phyloP scores from a whole-genome alignment of 1,140 invertebrate genomes.

The Brachionus angularis region DNA sequence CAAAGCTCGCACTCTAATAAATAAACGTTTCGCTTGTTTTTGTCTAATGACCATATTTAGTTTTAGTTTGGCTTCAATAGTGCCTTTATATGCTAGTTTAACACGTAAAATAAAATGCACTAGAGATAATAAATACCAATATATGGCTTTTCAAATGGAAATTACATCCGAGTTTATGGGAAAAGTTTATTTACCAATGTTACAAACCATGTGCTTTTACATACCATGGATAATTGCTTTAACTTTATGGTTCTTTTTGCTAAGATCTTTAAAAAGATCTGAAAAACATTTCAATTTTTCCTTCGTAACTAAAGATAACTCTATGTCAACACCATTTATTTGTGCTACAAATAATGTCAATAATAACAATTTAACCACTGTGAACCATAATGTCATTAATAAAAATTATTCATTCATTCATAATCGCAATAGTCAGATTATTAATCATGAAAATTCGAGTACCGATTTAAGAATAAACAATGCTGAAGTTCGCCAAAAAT shows the following conservation, averaged over 20 bases:
- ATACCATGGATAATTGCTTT: slow-evolving; percentile 26
- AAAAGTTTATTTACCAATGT: slow-evolving; percentile 31
- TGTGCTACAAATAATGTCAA: neutral
- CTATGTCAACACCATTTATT: neutral
- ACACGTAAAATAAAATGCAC: slow-evolving; percentile 39
- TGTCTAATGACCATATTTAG: slow-evolving; percentile 17
- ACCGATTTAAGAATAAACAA: slow-evolving; percentile 21
- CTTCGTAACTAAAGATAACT: neutral
- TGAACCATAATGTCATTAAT: too few species aligned
- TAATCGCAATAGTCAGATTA: neutral
- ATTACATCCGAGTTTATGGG: slow-evolving; percentile 30
- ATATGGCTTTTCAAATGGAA: slow-evolving; percentile 28
- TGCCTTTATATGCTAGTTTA: slow-evolving; percentile 40
- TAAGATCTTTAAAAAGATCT: slow-evolving; percentile 14
- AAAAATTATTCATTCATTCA: too few species aligned
- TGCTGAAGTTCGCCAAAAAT: slow-evolving; percentile 13
- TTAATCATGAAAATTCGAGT: slow-evolving; percentile 9
- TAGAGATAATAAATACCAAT: neutral
- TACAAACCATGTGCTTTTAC: slow-evolving; percentile 36
- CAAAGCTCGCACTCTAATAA: slow-evolving; percentile 8
- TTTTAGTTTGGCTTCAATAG: slow-evolving; percentile 6
- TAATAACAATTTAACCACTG: neutral
- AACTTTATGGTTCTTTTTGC: slow-evolving; percentile 22
- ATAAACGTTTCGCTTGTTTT: slow-evolving; percentile 26
- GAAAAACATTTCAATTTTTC: slow-evolving; percentile 36